Conservation (phyloP, 2,888 invertebrate genomes). For the Lasioglossum pauxillum region DNA sequence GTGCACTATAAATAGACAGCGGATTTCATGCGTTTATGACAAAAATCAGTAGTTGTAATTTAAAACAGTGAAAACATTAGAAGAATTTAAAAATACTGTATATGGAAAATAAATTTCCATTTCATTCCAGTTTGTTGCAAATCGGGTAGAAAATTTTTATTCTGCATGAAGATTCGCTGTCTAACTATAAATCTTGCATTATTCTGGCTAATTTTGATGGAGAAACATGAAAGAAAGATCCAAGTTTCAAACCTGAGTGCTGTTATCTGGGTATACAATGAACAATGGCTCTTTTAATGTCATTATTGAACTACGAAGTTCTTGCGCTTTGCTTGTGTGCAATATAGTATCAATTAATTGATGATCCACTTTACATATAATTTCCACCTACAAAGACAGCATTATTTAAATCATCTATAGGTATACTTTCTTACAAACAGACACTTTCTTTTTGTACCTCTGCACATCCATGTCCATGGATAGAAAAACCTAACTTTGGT, state of each 20-base stretch:
- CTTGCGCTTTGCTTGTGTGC: constrained; percentile 17
- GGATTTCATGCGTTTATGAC: no score
- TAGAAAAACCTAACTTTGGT: constrained; percentile 7
- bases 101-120: no score
- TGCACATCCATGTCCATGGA: constrained; percentile 34
- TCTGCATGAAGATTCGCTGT: no score
- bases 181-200: not conserved
- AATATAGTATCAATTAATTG: constrained; percentile 53
- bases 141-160: no score
- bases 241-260: constrained; percentile 41
- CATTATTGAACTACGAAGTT: constrained; percentile 21
- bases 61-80: no score
- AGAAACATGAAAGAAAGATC: not conserved
- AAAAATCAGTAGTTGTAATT: no score
- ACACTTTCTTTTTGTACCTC: constrained; percentile 37
- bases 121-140: no score
- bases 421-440: not conserved
- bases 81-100: no score
- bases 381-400: constrained; percentile 51
- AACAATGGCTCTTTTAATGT: constrained; percentile 33
- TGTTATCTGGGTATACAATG: constrained; percentile 45
- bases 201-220: not conserved
- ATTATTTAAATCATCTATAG: not conserved
- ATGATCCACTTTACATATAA: constrained; percentile 56
- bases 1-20: not conserved